These are phyloP conservation scores for Teleiodes luculella DNA, from an alignment of 2,888 invertebrate species.

Conservation along the genomic window DNA sequence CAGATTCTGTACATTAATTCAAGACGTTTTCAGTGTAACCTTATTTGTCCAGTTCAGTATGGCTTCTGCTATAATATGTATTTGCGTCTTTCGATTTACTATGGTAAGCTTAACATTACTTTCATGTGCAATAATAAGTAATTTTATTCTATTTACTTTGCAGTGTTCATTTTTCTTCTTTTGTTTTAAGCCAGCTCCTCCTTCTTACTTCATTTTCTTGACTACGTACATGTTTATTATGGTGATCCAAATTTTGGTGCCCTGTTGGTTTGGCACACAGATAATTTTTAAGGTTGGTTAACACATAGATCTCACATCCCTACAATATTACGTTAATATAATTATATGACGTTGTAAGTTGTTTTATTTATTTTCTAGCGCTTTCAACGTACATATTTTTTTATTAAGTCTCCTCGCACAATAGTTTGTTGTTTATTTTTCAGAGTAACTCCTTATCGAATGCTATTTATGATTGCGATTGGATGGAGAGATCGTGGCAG, in stretches of 20 bases:
- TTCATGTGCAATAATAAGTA: no score
- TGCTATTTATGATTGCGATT: constrained; percentile 53
- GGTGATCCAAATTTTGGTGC: constrained; percentile 49
- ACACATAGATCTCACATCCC: neutral
- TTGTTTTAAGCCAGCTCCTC: constrained; percentile 44
- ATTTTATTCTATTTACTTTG: no score
- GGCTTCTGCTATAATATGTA: constrained; percentile 54
- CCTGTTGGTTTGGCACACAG: constrained; percentile 55
- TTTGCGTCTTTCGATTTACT: constrained; percentile 54
- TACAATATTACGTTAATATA: no score
- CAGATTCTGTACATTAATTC: constrained; percentile 47
- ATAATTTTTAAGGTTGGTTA: constrained; percentile 48
- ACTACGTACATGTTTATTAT: constrained; percentile 46
- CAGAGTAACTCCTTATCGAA: constrained; percentile 49
- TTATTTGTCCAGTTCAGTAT: constrained; percentile 52
- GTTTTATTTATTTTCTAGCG: no score
- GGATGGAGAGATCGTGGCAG: constrained; percentile 43
- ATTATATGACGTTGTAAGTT: no score
- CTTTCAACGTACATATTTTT: no score
- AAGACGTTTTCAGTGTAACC: constrained; percentile 46
- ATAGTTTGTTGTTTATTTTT: constrained; percentile 19
- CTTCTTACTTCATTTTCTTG: constrained; percentile 49
- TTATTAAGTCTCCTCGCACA: no score
- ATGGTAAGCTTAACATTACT: constrained; percentile 41
- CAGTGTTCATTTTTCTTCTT: constrained; percentile 27